Conservation (phyloP, 1,140 invertebrate species). For the Planococcus citri region DNA sequence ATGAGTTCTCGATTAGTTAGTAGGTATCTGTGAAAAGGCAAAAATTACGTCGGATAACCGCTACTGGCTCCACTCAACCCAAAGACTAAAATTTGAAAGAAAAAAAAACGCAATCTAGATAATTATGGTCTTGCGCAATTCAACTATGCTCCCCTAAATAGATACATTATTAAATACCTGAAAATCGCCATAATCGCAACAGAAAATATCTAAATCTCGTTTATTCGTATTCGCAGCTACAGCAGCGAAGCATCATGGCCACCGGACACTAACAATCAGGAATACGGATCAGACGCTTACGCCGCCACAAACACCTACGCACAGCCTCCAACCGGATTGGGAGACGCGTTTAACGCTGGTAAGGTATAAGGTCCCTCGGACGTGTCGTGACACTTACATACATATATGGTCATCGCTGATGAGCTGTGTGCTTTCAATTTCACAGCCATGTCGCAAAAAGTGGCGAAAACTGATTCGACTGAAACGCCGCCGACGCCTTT, state of each 20-base stretch:
- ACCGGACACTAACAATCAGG: background rate
- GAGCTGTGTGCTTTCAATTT: background rate
- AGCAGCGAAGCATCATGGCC: background rate
- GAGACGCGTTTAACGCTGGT: background rate
- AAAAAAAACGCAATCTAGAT: no score
- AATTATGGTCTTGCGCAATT: no score
- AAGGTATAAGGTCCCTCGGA: background rate
- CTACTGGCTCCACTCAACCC: no score
- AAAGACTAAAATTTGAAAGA: no score
- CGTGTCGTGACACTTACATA: no score
- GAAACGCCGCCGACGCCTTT: slow-evolving; percentile 80
- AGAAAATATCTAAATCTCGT: no score
- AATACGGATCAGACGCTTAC: background rate
- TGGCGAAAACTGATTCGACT: slow-evolving; percentile 43
- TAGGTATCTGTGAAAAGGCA: no score
- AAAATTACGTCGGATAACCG: no score
- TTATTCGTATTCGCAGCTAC: background rate
- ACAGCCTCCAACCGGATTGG: background rate
- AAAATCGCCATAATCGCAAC: no score
- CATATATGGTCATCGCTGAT: background rate
- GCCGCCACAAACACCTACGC: background rate
- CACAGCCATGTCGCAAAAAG: background rate
- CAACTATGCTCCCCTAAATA: no score
- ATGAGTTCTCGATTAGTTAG: no score
- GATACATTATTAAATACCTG: no score